Evolutionary conservation across 2,113 vertebrate species (phyloP).

Genomic region (Strigops habroptila): DNA sequence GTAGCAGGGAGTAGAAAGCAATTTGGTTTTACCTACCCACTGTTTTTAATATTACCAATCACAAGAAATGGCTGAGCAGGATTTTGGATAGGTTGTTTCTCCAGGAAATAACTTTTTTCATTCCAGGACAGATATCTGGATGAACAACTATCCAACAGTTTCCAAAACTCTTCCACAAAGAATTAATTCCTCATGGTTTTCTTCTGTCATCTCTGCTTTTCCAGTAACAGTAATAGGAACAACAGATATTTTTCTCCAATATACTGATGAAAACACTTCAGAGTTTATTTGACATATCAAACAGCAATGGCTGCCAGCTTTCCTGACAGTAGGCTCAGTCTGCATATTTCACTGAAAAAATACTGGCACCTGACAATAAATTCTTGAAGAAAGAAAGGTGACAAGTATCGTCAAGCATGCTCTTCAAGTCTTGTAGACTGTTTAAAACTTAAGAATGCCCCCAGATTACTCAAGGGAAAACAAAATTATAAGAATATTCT

Average conservation of each 20-base stretch:
- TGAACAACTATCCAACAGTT: not conserved
- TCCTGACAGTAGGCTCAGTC: not conserved
- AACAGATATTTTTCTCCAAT: not conserved
- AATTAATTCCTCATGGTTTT: not conserved
- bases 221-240: not conserved
- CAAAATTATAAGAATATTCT: not conserved
- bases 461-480: not conserved
- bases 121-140: not conserved
- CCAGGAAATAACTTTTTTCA: not conserved
- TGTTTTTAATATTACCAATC: not conserved
- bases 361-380: not conserved
- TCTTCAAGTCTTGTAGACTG: not conserved
- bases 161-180: not conserved
- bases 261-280: not conserved
- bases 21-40: not conserved
- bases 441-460: not conserved
- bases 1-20: not conserved
- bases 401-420: not conserved
- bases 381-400: not conserved
- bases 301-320: not conserved
- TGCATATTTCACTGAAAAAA: not conserved
- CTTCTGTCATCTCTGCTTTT: not conserved
- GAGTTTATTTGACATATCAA: not conserved
- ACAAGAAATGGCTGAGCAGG: not conserved
- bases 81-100: not conserved